Evolutionary conservation across 2,888 invertebrate genomes (phyloP).

Genomic region (Agrochola lota): DNA sequence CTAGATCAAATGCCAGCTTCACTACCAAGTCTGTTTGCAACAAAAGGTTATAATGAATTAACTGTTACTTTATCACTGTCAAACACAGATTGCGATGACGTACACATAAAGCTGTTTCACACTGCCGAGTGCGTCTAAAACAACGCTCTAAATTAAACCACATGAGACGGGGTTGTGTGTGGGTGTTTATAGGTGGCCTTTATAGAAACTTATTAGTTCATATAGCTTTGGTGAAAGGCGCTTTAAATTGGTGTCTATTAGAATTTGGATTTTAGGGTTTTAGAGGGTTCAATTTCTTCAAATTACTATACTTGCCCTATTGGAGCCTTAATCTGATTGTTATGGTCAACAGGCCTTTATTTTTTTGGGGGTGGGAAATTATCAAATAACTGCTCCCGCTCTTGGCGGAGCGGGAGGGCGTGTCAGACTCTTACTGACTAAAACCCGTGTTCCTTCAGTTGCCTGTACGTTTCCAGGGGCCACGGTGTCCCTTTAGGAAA

Average conservation of each 20-base stretch:
- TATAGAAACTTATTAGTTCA: neutral
- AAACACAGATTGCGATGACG: slow-evolving; percentile 52
- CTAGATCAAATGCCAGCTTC: neutral
- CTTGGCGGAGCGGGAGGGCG: no score
- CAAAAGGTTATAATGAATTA: slow-evolving; percentile 43
- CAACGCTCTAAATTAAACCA: slow-evolving; percentile 56
- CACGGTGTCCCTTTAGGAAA: no score
- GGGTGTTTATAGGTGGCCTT: neutral
- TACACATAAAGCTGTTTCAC: slow-evolving; percentile 28
- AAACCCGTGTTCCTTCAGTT: no score
- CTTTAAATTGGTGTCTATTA: neutral
- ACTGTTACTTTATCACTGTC: slow-evolving; percentile 55
- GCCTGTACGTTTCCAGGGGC: no score
- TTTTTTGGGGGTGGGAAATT: no score
- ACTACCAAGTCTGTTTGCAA: slow-evolving; percentile 5
- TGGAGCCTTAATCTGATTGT: no score
- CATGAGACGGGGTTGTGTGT: slow-evolving; percentile 16
- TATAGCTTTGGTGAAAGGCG: slow-evolving; percentile 11
- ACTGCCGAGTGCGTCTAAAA: slow-evolving; percentile 45
- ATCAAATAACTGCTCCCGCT: no score
- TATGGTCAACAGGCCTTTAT: no score
- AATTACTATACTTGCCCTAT: no score
- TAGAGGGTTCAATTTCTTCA: neutral
- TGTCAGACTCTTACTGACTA: no score
- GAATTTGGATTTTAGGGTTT: neutral